Evolutionary conservation across 2,113 vertebrate genomes (phyloP), one percentile per base, ranked within the genome.

Genomic region (Polyodon spathula): DNA sequence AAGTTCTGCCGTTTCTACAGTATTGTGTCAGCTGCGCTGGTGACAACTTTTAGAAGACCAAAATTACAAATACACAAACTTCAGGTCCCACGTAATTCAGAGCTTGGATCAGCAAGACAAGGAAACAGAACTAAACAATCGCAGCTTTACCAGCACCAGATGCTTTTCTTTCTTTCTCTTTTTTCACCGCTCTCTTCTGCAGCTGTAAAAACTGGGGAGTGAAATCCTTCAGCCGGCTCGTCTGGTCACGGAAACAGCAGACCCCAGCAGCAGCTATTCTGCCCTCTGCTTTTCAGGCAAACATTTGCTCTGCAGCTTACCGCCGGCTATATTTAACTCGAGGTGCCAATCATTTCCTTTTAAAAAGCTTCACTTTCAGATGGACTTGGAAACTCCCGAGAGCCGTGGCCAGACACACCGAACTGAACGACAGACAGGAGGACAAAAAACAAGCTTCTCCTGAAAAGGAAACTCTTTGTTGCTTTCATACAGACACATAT

Each of bases 211-310:
- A 89, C 86, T 86, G 84, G 80, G 82, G 87, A 85, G 83, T 42
- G 64, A 88, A 98, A 98, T 97, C 96, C 95, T 77, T 76, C 64
- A 76, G 55, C 84, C 82, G 84, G 80, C 85, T 92, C 88, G 92
- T 97, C 95, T 98, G 89, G 92, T 97, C 95, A 98, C 94, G 94
- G 89, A 97, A 88, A 72, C 66, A 70, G 65, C 71, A 60, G 68
- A 76, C 75, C 84, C 77, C 72, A 78, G 79, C 79, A 73, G 63
- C 78, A 72, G 78, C 84, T 80, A 85, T 86, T 89, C 84, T 87
- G 78, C 78, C 89, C 88, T 80, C 79, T 89, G 90, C 90, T 93
- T 90, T 88, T 82, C 89, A 86, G 81, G 88, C 89, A 93, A 94
- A 92, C 92, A 92, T 94, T 94, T 94, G 82, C 91, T 64, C 40